Conservation (phyloP, 2,113 vertebrate species). For the Campylorhamphus procurvoides region DNA sequence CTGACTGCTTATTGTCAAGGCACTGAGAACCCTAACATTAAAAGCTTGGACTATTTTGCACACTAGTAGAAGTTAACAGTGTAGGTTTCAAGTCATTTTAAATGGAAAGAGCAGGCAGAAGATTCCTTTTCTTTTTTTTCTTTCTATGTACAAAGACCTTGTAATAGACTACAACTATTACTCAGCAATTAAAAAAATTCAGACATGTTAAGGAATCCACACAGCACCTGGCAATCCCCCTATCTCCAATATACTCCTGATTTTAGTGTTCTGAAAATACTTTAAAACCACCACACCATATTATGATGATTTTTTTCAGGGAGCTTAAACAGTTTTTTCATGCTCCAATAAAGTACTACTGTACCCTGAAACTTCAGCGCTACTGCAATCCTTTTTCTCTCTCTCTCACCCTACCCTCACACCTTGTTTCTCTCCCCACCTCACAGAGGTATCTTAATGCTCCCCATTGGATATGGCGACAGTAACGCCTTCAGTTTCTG, state of each 20-base stretch:
- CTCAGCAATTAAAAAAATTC: neutral
- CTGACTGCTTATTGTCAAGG: constrained; percentile 46
- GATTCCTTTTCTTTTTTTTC: neutral
- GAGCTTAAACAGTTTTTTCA: constrained; percentile 28
- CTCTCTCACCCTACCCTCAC: constrained; percentile 22
- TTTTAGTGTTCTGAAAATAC: constrained; percentile 58
- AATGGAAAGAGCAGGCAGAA: constrained; percentile 12
- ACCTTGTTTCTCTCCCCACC: constrained; percentile 37
- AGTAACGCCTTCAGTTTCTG: constrained; percentile 78
- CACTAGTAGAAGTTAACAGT: constrained; percentile 15
- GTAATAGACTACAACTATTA: constrained; percentile 5
- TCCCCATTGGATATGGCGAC: constrained; percentile 86
- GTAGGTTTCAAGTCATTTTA: constrained; percentile 42
- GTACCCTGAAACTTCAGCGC: constrained; percentile 60
- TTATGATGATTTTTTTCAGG: constrained; percentile 44
- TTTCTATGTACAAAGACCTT: neutral
- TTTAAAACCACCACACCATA: constrained; percentile 12
- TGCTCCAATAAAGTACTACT: constrained; percentile 56
- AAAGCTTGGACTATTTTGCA: constrained; percentile 18
- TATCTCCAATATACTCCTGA: constrained; percentile 36
- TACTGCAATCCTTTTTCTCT: constrained; percentile 60
- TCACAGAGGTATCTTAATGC: constrained; percentile 76
- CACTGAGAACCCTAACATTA: constrained; percentile 49
- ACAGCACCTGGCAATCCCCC: constrained; percentile 40
- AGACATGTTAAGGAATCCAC: constrained; percentile 43